Percentiles rank a stretch among this genome's conserved stretches.
phyloP scores from a whole-genome alignment of 1,140 invertebrate genomes.

The Tribolium castaneum region DNA sequence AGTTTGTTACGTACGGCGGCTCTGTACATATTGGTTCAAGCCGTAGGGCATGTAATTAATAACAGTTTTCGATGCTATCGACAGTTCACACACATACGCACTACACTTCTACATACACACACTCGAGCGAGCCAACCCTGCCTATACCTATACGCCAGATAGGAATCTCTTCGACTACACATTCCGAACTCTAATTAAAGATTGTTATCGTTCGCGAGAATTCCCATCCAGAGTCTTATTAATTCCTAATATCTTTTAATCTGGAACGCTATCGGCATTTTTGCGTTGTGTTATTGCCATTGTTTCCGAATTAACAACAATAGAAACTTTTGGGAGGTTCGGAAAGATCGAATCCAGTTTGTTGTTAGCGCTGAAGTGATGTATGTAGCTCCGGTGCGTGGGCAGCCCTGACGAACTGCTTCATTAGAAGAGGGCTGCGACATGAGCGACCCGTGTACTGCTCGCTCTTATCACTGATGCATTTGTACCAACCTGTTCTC shows the following conservation, averaged over 20 bases:
- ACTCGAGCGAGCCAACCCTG: slow-evolving; percentile 27
- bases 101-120: slow-evolving; percentile 43
- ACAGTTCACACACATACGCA: slow-evolving; percentile 46
- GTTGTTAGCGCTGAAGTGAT: slow-evolving; percentile 49
- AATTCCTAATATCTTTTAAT: slow-evolving; percentile 58
- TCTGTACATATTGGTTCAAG: slow-evolving; percentile 43
- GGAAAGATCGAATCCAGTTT: slow-evolving; percentile 2
- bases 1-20: slow-evolving; percentile 44
- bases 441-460: slow-evolving; percentile 60
- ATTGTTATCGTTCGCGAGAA: slow-evolving; percentile 54
- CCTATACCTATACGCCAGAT: slow-evolving; percentile 38
- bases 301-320: slow-evolving; percentile 48
- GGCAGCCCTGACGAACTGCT: slow-evolving; percentile 60
- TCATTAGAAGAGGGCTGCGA: slow-evolving; percentile 58
- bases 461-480: slow-evolving; percentile 59
- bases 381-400: slow-evolving; percentile 52
- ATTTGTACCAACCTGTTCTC: slow-evolving; percentile 61
- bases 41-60: slow-evolving; percentile 48
- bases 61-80: slow-evolving; percentile 42
- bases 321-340: slow-evolving; percentile 26
- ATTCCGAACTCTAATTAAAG: slow-evolving; percentile 59
- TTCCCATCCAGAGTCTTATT: slow-evolving; percentile 56
- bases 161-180: slow-evolving; percentile 46
- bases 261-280: slow-evolving; percentile 51
- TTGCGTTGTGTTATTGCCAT: slow-evolving; percentile 47